These are phyloP conservation scores for Megaleporinus macrocephalus DNA, from an alignment of 2,113 vertebrate species.

Conservation along the genomic window DNA sequence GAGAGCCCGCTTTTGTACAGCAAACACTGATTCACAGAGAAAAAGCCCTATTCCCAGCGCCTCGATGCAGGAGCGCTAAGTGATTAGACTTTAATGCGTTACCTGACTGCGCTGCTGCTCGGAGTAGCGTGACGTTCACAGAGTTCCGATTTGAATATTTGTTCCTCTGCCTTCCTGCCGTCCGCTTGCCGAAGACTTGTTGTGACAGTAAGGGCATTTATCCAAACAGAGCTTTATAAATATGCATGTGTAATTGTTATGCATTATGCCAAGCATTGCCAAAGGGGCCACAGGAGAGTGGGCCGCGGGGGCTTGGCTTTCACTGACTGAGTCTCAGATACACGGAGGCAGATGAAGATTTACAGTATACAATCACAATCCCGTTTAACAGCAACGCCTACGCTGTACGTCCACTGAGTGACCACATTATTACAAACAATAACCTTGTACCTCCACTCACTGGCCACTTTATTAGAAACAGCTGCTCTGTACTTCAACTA, in stretches of 20 bases:
- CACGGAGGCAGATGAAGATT: not conserved
- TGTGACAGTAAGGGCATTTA: constrained; percentile 63
- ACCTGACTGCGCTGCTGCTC: not conserved
- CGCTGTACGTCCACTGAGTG: no score
- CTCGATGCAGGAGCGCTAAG: not conserved
- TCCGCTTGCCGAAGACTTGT: constrained; percentile 48
- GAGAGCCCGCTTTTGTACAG: not conserved
- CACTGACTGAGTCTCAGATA: constrained; percentile 3
- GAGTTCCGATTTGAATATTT: constrained; percentile 58
- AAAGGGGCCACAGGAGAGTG: not conserved
- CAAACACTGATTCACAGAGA: not conserved
- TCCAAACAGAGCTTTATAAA: constrained; percentile 65
- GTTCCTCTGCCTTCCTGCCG: constrained; percentile 19
- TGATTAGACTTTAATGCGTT: not conserved
- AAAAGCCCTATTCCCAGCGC: not conserved
- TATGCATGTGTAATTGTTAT: constrained; percentile 54
- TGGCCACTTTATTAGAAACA: no score
- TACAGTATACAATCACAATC: not conserved
- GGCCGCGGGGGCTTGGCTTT: not conserved
- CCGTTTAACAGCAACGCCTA: no score
- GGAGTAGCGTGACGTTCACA: not conserved
- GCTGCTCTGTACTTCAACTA: no score
- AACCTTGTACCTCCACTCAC: no score
- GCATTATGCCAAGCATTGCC: constrained; percentile 17
- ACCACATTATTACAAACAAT: no score